These are phyloP conservation scores for Drepanosiphum platanoidis DNA, from an alignment of 2,888 invertebrate genomes.

Conservation along the genomic window DNA sequence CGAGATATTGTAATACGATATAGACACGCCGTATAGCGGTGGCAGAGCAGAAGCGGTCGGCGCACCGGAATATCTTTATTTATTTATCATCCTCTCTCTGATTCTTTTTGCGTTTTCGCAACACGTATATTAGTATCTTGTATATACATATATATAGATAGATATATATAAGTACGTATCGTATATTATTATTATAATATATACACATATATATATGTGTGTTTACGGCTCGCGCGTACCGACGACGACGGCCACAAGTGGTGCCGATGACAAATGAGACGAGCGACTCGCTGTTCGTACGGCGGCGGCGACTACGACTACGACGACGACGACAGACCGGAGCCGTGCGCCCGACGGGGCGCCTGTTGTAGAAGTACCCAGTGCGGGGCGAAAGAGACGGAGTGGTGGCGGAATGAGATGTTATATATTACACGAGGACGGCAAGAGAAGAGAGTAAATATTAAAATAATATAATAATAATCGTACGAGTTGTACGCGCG, in stretches of 20 bases:
- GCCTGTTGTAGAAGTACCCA: background rate
- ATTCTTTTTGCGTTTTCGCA: no score
- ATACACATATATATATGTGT: background rate
- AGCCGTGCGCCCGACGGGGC: conserved; percentile 55
- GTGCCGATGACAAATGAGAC: conserved; percentile 60
- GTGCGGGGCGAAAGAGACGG: background rate
- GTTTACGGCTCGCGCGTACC: background rate
- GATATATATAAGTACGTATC: background rate
- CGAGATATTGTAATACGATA: background rate
- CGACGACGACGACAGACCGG: conserved; percentile 51
- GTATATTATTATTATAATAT: background rate
- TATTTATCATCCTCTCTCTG: no score
- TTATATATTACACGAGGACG: conserved; percentile 13
- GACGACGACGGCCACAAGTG: conserved; percentile 38
- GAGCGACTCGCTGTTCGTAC: conserved; percentile 38
- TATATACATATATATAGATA: background rate
- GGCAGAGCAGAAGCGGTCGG: no score
- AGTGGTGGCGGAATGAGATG: background rate
- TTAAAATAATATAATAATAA: background rate
- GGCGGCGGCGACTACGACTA: background rate
- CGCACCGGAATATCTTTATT: no score
- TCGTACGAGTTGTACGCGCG: background rate
- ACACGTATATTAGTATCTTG: no score
- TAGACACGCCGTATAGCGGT: no score
- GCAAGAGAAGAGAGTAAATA: background rate